Percentiles rank a stretch among this genome's conserved stretches.
Conservation (phyloP, 2,797 vertebrate genomes). For the Gallinago nigripennis region DNA sequence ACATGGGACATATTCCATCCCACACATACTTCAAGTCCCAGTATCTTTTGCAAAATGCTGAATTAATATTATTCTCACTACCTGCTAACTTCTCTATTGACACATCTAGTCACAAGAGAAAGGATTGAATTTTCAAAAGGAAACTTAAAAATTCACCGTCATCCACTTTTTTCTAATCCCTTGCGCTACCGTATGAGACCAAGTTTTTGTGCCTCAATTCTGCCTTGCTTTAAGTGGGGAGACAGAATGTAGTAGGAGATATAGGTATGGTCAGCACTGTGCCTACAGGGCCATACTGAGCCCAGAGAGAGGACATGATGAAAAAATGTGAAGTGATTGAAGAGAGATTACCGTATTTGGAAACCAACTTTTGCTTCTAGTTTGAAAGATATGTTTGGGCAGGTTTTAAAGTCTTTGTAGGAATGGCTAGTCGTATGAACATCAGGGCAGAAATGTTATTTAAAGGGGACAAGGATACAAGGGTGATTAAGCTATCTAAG, state of each 20-base stretch:
- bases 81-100: not conserved
- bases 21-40: not conserved
- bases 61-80: not conserved
- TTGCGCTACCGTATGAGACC: not conserved
- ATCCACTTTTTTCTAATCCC: not conserved
- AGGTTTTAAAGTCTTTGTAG: not conserved
- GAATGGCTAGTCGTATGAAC: not conserved
- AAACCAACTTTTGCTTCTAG: not conserved
- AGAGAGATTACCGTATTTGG: not conserved
- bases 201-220: not conserved
- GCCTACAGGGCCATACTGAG: not conserved
- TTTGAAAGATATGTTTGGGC: not conserved
- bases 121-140: not conserved
- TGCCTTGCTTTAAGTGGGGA: not conserved
- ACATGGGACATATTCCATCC: not conserved
- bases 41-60: not conserved
- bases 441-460: not conserved
- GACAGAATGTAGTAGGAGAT: not conserved
- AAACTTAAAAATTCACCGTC: not conserved
- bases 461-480: not conserved
- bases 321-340: not conserved
- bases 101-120: not conserved
- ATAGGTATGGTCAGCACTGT: not conserved
- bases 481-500: accelerated
- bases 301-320: not conserved